phyloP scores from a whole-genome alignment of 1,140 invertebrate genomes.

The Vanessa atalanta region DNA sequence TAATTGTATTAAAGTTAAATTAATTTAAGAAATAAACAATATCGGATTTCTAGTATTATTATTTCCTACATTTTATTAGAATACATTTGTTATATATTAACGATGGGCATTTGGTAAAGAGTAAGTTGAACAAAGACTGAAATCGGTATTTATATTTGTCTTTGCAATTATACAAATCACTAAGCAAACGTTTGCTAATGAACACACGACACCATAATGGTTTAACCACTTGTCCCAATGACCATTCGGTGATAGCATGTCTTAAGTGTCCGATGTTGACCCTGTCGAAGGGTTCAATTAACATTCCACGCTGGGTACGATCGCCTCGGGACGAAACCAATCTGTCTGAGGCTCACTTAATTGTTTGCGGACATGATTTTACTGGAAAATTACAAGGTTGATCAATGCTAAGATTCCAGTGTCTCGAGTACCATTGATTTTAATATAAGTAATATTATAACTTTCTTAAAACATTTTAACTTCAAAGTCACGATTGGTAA shows the following conservation, averaged over 20 bases:
- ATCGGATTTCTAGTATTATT: no score
- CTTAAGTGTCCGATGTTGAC: constrained; percentile 42
- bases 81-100: no score
- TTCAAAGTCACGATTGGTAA: constrained; percentile 16
- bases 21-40: not conserved
- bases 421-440: constrained; percentile 14
- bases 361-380: constrained; percentile 74
- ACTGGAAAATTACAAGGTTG: constrained; percentile 45
- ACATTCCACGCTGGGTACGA: constrained; percentile 66
- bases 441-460: constrained; percentile 29
- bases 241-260: constrained; percentile 42
- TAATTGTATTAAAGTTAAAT: constrained; percentile 13
- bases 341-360: constrained; percentile 64
- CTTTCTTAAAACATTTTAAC: constrained; percentile 20
- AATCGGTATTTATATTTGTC: not conserved
- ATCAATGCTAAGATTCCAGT: constrained; percentile 27
- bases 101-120: no score
- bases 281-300: constrained; percentile 63
- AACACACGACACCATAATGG: constrained; percentile 31
- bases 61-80: no score
- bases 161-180: constrained; percentile 27
- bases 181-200: constrained; percentile 35
- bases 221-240: constrained; percentile 37
- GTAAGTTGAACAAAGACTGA: not conserved
- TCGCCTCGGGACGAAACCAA: constrained; percentile 63